Base-by-base conservation (phyloP, 2,797 vertebrate species). In the Gambusia yucatana region DNA sequence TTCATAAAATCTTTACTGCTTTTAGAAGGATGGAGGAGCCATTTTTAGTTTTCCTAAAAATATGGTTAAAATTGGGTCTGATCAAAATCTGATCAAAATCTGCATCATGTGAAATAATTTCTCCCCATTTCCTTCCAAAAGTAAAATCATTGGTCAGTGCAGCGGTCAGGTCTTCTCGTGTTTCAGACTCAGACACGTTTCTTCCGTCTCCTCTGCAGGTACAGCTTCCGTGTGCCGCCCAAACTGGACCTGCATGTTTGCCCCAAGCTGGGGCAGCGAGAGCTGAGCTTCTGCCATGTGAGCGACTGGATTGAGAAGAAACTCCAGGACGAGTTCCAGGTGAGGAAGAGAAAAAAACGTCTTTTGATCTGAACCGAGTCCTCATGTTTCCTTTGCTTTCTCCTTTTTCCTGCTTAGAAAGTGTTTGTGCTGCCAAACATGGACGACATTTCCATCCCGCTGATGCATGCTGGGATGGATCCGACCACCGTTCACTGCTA, bases 401-500 rank as follows among this genome's bases (percentile, higher is more conserved):
- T 5, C 11, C 33, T 44, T 75, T 71, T 47, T 71, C 30, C 30
- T 69, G 65, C 86, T 11, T 90, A 98, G 97, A 98, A 98, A 95
- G 96, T 97, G 30, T 93, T 98, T 94, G 97, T 98, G 55, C 94
- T 97, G 93, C 97, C 97, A 48, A 98, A 98, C 93, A 98, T 98
- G 97, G 97, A 98, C 0, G 97, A 98, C 86, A 94, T 98, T 85
- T 96, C 96, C 86, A 59, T 98, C 25, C 97, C 97, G 41, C 93
- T 98, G 89, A 98, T 98, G 97, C 88, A 92, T 48, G 94, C 97
- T 0, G 92, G 89, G 30, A 67, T 95, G 87, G 96, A 88, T 89
- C 67, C 81, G 84, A 28, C 30, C 78, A 20, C 86, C 93, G 73
- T 86, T 82, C 13, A 81, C 93, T 41, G 36, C 65, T 92, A 94